phyloP scores from a whole-genome alignment of 2,797 vertebrate genomes.

The Enteromius anoplus region DNA sequence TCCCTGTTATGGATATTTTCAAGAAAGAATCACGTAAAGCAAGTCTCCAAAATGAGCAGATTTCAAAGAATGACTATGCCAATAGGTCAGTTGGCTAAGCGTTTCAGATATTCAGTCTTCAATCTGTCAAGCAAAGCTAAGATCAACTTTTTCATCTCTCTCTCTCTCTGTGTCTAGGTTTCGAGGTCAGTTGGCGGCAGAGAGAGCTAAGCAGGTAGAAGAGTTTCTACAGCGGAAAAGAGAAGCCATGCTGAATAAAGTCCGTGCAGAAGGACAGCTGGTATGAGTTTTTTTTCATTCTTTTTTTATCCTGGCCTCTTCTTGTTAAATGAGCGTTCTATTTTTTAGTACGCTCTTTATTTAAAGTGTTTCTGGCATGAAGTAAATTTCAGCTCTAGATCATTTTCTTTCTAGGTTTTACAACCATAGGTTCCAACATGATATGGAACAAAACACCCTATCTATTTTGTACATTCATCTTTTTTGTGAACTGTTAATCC shows the following conservation, averaged over 20 bases:
- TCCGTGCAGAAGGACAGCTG: slow-evolving; percentile 94
- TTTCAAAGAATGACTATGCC: slow-evolving; percentile 65
- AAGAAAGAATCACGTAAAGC: slow-evolving; percentile 85
- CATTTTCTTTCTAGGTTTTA: neutral
- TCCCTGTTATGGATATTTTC: slow-evolving; percentile 76
- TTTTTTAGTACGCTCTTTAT: neutral
- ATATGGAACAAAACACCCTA: neutral
- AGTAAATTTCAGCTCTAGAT: neutral
- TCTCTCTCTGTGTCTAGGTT: slow-evolving; percentile 75
- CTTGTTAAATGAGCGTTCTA: neutral
- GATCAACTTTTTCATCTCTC: neutral
- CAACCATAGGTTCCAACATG: neutral
- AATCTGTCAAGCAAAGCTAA: neutral
- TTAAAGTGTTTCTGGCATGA: neutral
- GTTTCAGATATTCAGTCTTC: neutral
- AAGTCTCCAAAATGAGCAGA: slow-evolving; percentile 71
- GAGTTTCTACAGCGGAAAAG: slow-evolving; percentile 94
- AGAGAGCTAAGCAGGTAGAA: slow-evolving; percentile 88
- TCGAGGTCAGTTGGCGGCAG: slow-evolving; percentile 77
- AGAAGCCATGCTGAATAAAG: slow-evolving; percentile 97
- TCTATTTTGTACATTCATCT: neutral
- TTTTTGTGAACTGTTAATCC: neutral
- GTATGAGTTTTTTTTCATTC: slow-evolving; percentile 75
- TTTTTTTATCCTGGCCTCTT: slow-evolving; percentile 6
- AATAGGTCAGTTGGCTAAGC: slow-evolving; percentile 64